Percentiles rank a stretch among this genome's conserved stretches.
Evolutionary conservation across 2,888 invertebrate genomes (phyloP).

Genomic region (Fragum whitleyi): DNA sequence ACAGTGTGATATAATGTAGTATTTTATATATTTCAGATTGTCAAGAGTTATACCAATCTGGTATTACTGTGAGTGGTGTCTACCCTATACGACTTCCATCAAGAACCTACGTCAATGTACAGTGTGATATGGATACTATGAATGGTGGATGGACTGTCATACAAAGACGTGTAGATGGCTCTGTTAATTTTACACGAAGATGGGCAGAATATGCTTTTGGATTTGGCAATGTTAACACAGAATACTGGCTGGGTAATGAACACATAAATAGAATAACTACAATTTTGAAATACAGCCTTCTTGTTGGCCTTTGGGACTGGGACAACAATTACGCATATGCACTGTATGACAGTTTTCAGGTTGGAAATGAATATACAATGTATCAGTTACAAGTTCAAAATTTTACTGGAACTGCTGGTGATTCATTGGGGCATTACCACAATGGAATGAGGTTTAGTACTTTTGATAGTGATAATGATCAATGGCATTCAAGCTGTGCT

Average conservation of each 20-base stretch:
- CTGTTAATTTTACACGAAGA: slow-evolving; percentile 92
- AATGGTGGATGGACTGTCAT: slow-evolving; percentile 90
- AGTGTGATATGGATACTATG: slow-evolving; percentile 87
- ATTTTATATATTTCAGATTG: slow-evolving; percentile 88
- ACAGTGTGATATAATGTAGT: slow-evolving; percentile 90
- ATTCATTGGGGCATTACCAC: slow-evolving; percentile 94
- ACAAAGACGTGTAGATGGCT: slow-evolving; percentile 92
- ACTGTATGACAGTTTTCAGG: slow-evolving; percentile 90
- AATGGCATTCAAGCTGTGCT: slow-evolving; percentile 78
- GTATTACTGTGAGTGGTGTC: slow-evolving; percentile 90
- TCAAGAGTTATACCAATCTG: slow-evolving; percentile 84
- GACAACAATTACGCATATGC: slow-evolving; percentile 93
- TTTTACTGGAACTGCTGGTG: slow-evolving; percentile 93
- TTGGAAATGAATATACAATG: slow-evolving; percentile 89
- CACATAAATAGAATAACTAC: slow-evolving; percentile 91
- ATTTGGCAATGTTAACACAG: slow-evolving; percentile 91
- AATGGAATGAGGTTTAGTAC: slow-evolving; percentile 96
- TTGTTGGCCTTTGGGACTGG: slow-evolving; percentile 94
- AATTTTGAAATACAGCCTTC: slow-evolving; percentile 86
- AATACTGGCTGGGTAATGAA: slow-evolving; percentile 95
- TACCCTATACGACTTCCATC: slow-evolving; percentile 88
- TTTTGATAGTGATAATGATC: slow-evolving; percentile 94
- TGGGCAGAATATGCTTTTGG: slow-evolving; percentile 93
- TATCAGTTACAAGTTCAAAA: slow-evolving; percentile 90
- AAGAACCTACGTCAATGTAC: slow-evolving; percentile 90